Base-by-base conservation (phyloP, 2,797 vertebrate species). In the Xenentodon cancila region DNA sequence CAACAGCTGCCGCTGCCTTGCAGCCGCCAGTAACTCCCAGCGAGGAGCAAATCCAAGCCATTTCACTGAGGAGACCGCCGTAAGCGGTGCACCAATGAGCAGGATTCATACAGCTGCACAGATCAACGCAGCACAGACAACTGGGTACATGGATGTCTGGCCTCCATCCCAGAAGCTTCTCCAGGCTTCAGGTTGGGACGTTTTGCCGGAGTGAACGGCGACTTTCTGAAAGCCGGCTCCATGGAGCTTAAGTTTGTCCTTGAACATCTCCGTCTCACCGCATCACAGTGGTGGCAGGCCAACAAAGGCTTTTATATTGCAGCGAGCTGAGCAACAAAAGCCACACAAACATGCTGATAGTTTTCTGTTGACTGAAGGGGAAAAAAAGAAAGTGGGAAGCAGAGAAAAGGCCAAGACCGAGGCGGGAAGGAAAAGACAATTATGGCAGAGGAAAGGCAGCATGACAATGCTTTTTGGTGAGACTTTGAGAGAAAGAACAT, bases 181-280 rank as follows among this genome's bases (percentile, higher is more conserved):
- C 52, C 46, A 64, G 66, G 68, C 58, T 68, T 65, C 68, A 71
- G 79, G 72, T 71, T 70, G 67, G 76, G 71, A 56, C 21, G 43
- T 60, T 80, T 69, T 68, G 66, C 61, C 18, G 12, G 48, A 79
- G 71, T 47, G 69, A 76, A 59, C 77, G 51, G 71, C 58, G 72
- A 69, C 71, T 80, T 81, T 70, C 55, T 71, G 49, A 75, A 80
- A 83, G 73, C 79, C 12, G 62, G 75, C 76, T 84, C 74, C 64
- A 40, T n/a, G n/a, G 80, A 89, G 82, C 85, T 86, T 75, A 81
- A 82, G 79, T 87, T 85, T 80, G 85, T 89, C 86, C 83, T 80
- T 79, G 77, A 69, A 83, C 79, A 59, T 82, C 80, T 80, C 72
- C 59, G 67, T 87, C 78, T 84, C 68, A 59, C 78, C 83, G 61